Conservation (phyloP, 37 sponge, comb jelly and placozoan species). For the Amphimedon queenslandica region DNA sequence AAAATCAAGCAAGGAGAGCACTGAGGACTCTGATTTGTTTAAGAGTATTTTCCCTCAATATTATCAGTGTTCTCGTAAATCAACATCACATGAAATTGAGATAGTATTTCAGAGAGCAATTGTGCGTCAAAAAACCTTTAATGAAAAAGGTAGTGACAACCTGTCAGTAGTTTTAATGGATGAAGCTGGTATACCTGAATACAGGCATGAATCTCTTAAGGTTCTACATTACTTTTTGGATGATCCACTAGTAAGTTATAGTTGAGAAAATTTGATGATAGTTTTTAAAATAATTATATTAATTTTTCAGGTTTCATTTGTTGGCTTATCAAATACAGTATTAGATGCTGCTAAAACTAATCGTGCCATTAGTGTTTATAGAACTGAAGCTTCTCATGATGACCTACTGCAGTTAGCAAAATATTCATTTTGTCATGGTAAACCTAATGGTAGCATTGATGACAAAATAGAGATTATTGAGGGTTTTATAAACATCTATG, state of each 20-base stretch:
- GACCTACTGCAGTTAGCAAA: conserved; percentile 64
- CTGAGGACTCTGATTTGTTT: conserved; percentile 19
- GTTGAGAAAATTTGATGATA: no score
- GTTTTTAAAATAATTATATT: no score
- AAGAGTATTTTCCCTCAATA: conserved; percentile 61
- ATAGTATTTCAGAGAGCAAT: conserved; percentile 62
- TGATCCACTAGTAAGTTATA: conserved; percentile 42
- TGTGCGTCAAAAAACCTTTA: conserved; percentile 29
- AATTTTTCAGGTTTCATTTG: conserved; percentile 80
- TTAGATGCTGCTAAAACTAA: conserved; percentile 94
- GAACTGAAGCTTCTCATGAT: conserved; percentile 52
- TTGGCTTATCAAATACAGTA: conserved; percentile 87
- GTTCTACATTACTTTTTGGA: conserved; percentile 71
- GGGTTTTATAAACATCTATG: no score
- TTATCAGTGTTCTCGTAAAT: conserved; percentile 71
- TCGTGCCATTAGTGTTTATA: conserved; percentile 83
- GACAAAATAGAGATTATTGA: no score
- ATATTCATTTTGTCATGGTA: conserved; percentile 5
- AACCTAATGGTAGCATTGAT: no score
- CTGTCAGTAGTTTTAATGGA: conserved; percentile 66
- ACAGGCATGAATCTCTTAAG: conserved; percentile 71
- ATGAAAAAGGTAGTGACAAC: conserved; percentile 17
- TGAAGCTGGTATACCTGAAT: conserved; percentile 73
- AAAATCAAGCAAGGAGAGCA: conserved; percentile 1
- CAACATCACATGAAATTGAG: conserved; percentile 69